Base-by-base conservation (phyloP, 2,113 vertebrate species). In the Dunckerocampus dactyliophorus region DNA sequence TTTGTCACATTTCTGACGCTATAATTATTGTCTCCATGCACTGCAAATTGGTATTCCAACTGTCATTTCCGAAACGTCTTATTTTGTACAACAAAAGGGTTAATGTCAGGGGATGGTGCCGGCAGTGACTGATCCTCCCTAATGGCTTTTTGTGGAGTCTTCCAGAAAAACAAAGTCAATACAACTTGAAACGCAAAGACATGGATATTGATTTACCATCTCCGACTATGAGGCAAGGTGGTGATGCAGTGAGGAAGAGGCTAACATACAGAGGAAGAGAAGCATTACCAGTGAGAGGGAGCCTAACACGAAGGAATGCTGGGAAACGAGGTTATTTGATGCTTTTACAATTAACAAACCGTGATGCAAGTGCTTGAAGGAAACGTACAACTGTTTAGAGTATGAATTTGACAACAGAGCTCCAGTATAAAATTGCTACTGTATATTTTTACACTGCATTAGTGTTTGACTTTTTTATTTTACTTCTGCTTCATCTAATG, bases 131-230 rank as follows among this genome's bases (percentile, higher is more conserved):
- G 63, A 80, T 72, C 81, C 81, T 88, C 88, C 87, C 88, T 60
- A 53, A 42, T 69, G 85, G 78, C 81, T 90, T 75, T 89, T 88
- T 90, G 89, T 86, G 77, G 75, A 88, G 86, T 89, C 86, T 88
- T 88, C 77, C 83, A 77, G 81, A 82, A 87, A 90, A 88, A 86
- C 81, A 83, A 87, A 90, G 85, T 90, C 88, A 88, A 92, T 90
- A 88, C 71, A 75, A 80, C 72, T 77, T 82, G 69, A 75, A 67
- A 82, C 50, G 65, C 81, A 31, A 47, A 74, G 84, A 81, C 65
- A 54, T 39, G 24, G 70, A 59, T 88, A 92, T 91, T 69, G 89
- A 91, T 90, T 89, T 85, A 52, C 76, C 87, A 84, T 85, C 89
- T 80, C 59, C 45, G 62, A 74, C 68, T 75, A 83, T 87, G 88